Percentiles rank a stretch among this genome's conserved stretches.
Evolutionary conservation across 2,797 vertebrate genomes (phyloP).

Genomic region (Cuculus canorus): DNA sequence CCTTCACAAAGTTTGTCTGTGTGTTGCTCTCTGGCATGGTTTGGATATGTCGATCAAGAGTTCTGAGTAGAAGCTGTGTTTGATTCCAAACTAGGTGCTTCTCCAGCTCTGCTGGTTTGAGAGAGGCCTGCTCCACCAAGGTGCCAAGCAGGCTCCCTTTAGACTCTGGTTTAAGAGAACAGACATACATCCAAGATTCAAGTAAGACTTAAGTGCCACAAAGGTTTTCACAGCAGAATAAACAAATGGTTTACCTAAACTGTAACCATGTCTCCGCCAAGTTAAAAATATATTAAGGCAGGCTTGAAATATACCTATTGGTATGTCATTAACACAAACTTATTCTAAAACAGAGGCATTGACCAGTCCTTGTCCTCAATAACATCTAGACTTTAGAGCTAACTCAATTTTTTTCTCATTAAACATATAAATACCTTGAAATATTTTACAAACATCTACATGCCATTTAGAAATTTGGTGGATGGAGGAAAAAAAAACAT

Average conservation of each 20-base stretch:
- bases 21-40: slow-evolving; percentile 53
- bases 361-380: not conserved
- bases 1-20: slow-evolving; percentile 82
- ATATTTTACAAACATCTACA: not conserved
- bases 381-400: not conserved
- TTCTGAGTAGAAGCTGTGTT: slow-evolving; percentile 87
- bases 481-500: not conserved
- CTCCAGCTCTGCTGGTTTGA: slow-evolving; percentile 85
- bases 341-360: not conserved
- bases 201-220: not conserved
- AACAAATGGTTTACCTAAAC: not conserved
- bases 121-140: slow-evolving; percentile 85
- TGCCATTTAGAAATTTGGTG: not conserved
- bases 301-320: not conserved
- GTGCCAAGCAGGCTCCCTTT: slow-evolving; percentile 78
- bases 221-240: not conserved
- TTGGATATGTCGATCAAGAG: slow-evolving; percentile 82
- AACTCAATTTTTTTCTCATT: not conserved
- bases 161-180: slow-evolving; percentile 75
- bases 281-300: not conserved
- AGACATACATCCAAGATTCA: not conserved
- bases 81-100: slow-evolving; percentile 84
- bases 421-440: not conserved
- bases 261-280: not conserved
- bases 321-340: not conserved